Conservation (phyloP, 92 coral and sea anemone species). For the Bergia puertoricense region DNA sequence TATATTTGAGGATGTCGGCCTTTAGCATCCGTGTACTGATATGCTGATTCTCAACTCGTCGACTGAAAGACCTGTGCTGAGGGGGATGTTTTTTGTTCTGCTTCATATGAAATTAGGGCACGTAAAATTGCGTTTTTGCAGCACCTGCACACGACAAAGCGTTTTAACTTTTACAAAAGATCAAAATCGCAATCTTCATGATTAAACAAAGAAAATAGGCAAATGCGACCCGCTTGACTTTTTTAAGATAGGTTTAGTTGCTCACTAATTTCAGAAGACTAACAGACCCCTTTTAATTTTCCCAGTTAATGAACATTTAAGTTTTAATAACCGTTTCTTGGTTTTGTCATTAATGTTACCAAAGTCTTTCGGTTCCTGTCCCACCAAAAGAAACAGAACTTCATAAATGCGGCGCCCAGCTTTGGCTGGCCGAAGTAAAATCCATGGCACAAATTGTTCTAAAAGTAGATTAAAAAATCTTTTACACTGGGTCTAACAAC, state of each 20-base stretch:
- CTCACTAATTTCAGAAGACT: background rate
- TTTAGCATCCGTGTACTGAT: conserved; percentile 13
- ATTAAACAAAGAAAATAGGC: background rate
- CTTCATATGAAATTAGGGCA: background rate
- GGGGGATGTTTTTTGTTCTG: background rate
- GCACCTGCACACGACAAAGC: conserved; percentile 18
- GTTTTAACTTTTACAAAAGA: background rate
- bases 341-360: background rate
- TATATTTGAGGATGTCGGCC: conserved; percentile 19
- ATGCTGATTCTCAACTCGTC: background rate
- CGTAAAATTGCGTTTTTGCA: conserved; percentile 4
- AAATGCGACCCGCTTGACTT: background rate
- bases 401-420: background rate
- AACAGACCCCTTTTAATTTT: background rate
- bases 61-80: background rate
- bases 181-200: background rate
- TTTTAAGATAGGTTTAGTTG: background rate
- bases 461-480: background rate
- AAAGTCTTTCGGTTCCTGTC: conserved; percentile 23
- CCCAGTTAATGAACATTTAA: conserved; percentile 12
- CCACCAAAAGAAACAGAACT: background rate
- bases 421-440: background rate
- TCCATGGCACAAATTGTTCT: background rate
- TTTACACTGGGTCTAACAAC: conserved; percentile 1
- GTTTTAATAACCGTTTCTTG: conserved; percentile 18